Evolutionary conservation across 2,797 vertebrate genomes (phyloP).

Genomic region (Coregonus suidteri): DNA sequence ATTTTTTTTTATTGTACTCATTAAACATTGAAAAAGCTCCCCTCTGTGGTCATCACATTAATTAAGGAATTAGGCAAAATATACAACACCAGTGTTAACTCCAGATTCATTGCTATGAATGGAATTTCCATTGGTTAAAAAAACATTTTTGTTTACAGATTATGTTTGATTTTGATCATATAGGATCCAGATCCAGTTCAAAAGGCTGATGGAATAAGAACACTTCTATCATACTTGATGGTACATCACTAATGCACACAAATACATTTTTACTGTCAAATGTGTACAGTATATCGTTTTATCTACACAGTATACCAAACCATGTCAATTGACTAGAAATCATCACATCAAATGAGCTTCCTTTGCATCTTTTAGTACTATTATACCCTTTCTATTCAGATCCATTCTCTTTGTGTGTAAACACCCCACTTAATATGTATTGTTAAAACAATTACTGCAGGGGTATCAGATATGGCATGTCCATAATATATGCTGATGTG

Average conservation of each 20-base stretch:
- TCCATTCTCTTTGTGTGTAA: too few relatives aligned
- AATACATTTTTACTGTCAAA: neutral
- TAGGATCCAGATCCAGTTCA: neutral
- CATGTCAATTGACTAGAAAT: too few relatives aligned
- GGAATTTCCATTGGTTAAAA: too few relatives aligned
- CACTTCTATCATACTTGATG: neutral
- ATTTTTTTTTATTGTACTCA: conserved; percentile 44
- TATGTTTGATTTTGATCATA: neutral
- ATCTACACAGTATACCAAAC: neutral
- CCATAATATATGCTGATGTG: too few relatives aligned
- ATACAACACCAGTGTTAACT: neutral
- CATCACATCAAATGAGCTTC: too few relatives aligned
- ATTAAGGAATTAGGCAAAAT: conserved; percentile 55
- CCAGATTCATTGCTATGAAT: neutral
- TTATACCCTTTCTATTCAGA: too few relatives aligned
- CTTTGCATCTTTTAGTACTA: too few relatives aligned
- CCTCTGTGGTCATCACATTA: conserved; percentile 56
- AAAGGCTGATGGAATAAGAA: neutral
- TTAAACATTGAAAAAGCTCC: conserved; percentile 56
- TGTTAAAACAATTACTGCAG: too few relatives aligned
- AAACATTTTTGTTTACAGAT: too few relatives aligned
- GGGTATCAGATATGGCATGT: too few relatives aligned
- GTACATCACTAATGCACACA: neutral
- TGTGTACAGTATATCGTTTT: neutral
- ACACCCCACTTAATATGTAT: too few relatives aligned